Evolutionary conservation across 1,140 invertebrate species (phyloP).

Genomic region (Drosophila sulfurigaster): DNA sequence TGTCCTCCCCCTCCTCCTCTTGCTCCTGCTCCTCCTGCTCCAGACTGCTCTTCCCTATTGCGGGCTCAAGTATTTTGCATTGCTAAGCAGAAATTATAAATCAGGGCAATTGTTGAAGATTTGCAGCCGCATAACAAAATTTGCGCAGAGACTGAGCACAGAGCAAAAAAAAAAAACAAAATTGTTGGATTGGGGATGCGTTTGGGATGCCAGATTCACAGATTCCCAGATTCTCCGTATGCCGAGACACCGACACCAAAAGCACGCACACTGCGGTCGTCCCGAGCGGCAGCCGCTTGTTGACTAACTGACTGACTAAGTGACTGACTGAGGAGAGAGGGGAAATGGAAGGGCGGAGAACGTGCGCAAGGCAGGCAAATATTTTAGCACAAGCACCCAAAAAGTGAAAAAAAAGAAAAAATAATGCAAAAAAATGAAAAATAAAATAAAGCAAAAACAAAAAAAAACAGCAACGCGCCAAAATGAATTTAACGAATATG

Average conservation of each 20-base stretch:
- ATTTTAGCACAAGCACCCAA: constrained; percentile 64
- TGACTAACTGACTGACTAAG: constrained; percentile 46
- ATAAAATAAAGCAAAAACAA: constrained; percentile 40
- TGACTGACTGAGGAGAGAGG: constrained; percentile 32
- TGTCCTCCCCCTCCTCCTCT: constrained; percentile 12
- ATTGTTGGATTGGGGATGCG: not conserved
- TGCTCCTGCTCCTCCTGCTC: constrained; percentile 17
- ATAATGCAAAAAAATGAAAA: constrained; percentile 31
- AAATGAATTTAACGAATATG: constrained; percentile 79
- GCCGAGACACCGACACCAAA: constrained; percentile 23
- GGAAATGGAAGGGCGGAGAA: constrained; percentile 16
- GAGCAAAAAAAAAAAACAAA: not conserved
- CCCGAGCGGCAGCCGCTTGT: constrained; percentile 23
- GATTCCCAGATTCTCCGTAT: constrained; percentile 22
- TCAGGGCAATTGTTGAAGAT: constrained; percentile 83
- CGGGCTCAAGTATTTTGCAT: constrained; percentile 83
- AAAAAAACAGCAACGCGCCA: constrained; percentile 41
- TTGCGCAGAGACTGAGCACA: constrained; percentile 32
- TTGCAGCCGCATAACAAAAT: constrained; percentile 82
- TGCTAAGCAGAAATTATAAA: constrained; percentile 83
- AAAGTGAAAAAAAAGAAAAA: constrained; percentile 68
- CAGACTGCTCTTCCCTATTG: constrained; percentile 46
- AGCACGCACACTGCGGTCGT: constrained; percentile 35
- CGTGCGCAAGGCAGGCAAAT: constrained; percentile 76
- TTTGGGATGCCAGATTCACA: constrained; percentile 14